Evolutionary conservation across 2,888 invertebrate species (phyloP).

Genomic region (Monopis laevigella): DNA sequence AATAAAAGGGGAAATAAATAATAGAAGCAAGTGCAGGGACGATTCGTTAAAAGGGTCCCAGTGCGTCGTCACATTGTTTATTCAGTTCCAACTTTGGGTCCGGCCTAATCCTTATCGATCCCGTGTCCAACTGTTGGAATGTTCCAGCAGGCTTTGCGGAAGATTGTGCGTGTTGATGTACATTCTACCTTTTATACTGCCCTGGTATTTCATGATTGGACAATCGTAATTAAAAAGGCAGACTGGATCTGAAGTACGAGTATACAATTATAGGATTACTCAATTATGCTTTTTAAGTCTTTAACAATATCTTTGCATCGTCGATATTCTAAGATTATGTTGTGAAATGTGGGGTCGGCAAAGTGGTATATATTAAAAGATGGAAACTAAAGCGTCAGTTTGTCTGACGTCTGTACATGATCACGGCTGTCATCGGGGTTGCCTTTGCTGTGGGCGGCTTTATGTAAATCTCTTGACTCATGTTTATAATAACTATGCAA

Average conservation of each 20-base stretch:
- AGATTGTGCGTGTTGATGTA: conserved; percentile 11
- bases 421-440: conserved; percentile 9
- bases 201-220: conserved; percentile 6
- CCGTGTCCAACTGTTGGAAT: conserved; percentile 14
- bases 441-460: conserved; percentile 18
- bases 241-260: too few species aligned
- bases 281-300: too few species aligned
- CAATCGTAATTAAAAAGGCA: conserved; percentile 8
- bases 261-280: too few species aligned
- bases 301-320: too few species aligned
- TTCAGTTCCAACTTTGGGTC: conserved; percentile 51
- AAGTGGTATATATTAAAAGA: too few species aligned
- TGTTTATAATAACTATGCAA: conserved; percentile 58
- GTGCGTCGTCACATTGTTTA: conserved; percentile 60
- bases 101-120: conserved; percentile 18
- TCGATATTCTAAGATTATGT: too few species aligned
- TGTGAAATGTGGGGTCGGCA: too few species aligned
- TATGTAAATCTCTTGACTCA: conserved; percentile 37
- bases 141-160: conserved; percentile 13
- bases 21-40: conserved; percentile 33
- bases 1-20: conserved; percentile 26
- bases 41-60: conserved; percentile 59
- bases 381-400: conserved; percentile 8
- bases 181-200: conserved; percentile 1
- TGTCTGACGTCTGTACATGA: conserved; percentile 8